Base-by-base conservation (phyloP, 2,888 invertebrate genomes). In the Noctua pronuba region DNA sequence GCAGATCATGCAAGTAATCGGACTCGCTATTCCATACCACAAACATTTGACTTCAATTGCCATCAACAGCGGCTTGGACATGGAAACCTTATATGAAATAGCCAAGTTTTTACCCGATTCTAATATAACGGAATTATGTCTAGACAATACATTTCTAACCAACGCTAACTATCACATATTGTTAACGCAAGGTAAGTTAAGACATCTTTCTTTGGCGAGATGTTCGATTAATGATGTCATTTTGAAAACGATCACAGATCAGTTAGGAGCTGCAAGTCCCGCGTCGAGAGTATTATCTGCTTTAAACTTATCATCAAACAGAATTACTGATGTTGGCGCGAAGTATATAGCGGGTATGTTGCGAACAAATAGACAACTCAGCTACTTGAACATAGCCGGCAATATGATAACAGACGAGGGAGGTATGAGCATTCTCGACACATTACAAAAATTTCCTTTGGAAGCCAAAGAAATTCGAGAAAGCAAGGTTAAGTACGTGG, bases 341-440 rank as follows among this genome's bases (percentile, higher is more conserved):
- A 89, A 86, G 28, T 82, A 82, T 78, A 66, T 95, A 71, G 92
- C 91, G 1, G 79, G 92, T 6, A 90, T 90, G 0, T 74, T 95
- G 7, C 88, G 94, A 75, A 78, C 91, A 0, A 96, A 95, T 73
- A 90, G 93, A 76, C 87, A 90, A 3, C 77, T 96, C 1, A 71
- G 81, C 18, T 95, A 95, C 77, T 73, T 95, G n/a, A 95, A 95
- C 84, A 73, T 96, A 73, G 88, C 94, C 4, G 91, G 90, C 58
- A 95, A 95, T 55, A 87, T 84, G 76, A 85, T 95, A 0, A 89
- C 92, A 0, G 95, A 96, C 66, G 77, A 72, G 1, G 95, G 95
- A 3, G 92, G 88, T 0, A 41, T 60, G 0, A 62, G 58, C 0
- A 89, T 95, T 44, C 74, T 95, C 0, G 75, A 91, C 4, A 80